Conservation (phyloP, 2,113 vertebrate genomes). For the Coregonus clupeaformis region DNA sequence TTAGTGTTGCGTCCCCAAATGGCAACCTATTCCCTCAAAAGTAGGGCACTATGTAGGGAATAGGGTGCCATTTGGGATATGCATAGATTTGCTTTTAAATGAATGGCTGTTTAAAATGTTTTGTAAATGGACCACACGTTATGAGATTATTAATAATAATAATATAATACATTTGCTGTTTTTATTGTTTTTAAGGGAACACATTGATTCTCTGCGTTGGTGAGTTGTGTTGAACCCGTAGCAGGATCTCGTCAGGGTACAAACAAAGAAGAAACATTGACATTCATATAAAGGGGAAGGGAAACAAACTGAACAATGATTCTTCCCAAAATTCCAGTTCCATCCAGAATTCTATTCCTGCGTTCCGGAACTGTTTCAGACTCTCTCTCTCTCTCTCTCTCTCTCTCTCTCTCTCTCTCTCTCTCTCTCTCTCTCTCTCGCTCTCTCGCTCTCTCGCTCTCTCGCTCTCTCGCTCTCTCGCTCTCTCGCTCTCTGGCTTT, state of each 20-base stretch:
- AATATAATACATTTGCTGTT: constrained; percentile 8
- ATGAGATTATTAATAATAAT: neutral
- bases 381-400: too few species aligned
- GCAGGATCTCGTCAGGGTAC: too few species aligned
- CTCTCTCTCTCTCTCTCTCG: neutral
- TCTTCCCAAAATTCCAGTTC: neutral
- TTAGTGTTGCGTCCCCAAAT: neutral
- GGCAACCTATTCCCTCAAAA: neutral
- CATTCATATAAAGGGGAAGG: too few species aligned
- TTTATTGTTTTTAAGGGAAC: constrained; percentile 22
- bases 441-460: neutral
- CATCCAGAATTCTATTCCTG: neutral
- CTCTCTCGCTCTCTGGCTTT: neutral
- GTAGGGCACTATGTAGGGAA: neutral
- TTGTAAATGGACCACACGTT: neutral
- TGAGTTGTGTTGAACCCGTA: too few species aligned
- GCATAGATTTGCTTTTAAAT: too few species aligned
- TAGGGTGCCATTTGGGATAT: too few species aligned
- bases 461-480: neutral
- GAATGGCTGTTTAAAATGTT: neutral
- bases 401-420: too few species aligned
- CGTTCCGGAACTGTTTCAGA: neutral
- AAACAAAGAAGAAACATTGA: too few species aligned
- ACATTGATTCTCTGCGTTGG: neutral
- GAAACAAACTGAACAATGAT: neutral